phyloP scores from a whole-genome alignment of 2,113 vertebrate species.

The Cyprinus carpio region DNA sequence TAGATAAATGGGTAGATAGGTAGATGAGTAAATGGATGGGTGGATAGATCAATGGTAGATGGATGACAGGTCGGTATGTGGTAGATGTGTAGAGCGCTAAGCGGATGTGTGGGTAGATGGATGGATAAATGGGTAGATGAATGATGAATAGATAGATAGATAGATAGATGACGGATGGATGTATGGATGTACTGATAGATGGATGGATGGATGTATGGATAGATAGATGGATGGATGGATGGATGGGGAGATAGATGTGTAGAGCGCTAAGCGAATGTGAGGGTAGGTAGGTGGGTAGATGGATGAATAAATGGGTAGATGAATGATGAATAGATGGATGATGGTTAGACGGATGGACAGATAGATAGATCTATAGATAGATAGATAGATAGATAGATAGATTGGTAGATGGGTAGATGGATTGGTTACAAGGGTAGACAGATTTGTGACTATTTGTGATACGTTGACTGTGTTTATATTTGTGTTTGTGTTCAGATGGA shows the following conservation, averaged over 20 bases:
- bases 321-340: background rate
- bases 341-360: fast-evolving
- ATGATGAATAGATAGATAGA: background rate
- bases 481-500: conserved; percentile 67
- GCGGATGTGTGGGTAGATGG: background rate
- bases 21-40: background rate
- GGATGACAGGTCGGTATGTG: too few species aligned
- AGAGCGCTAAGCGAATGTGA: too few species aligned
- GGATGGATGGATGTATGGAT: background rate
- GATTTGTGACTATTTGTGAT: background rate
- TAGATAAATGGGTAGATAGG: background rate
- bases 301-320: background rate
- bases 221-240: background rate
- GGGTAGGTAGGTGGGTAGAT: too few species aligned
- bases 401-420: background rate
- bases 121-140: background rate
- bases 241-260: background rate
- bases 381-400: background rate
- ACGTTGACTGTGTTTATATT: conserved; percentile 20
- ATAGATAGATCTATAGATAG: background rate
- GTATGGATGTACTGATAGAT: background rate
- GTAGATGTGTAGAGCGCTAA: too few species aligned
- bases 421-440: background rate
- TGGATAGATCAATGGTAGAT: background rate
- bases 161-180: background rate